A percentile compares a stretch with the other conserved stretches of the same genome.
phyloP scores from a whole-genome alignment of 2,888 invertebrate species.

The Drosophila buzzatii region DNA sequence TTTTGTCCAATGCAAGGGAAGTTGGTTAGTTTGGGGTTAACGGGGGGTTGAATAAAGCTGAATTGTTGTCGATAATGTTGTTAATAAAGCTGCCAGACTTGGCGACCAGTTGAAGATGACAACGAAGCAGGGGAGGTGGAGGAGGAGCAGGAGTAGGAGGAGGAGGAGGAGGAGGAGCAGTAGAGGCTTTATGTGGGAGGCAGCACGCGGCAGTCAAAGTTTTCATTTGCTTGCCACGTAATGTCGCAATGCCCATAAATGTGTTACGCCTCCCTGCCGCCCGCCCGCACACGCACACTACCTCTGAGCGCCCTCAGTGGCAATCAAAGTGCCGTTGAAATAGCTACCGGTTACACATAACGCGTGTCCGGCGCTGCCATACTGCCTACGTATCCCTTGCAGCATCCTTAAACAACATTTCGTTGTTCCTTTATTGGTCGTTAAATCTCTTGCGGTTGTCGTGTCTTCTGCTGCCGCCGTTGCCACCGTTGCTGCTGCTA shows the following conservation, averaged over 20 bases:
- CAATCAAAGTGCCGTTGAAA: conserved; percentile 74
- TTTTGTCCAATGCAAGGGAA: conserved; percentile 10
- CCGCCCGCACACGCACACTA: not conserved
- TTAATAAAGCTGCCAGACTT: conserved; percentile 67
- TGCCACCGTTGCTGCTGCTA: not conserved
- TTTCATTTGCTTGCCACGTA: conserved; percentile 67
- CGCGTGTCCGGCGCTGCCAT: conserved; percentile 60
- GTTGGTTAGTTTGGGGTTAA: not conserved
- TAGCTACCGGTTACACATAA: conserved; percentile 80
- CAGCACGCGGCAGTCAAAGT: conserved; percentile 21
- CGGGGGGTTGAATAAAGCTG: conserved; percentile 2
- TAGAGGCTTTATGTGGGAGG: not conserved
- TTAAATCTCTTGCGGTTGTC: conserved; percentile 81
- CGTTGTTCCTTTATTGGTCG: conserved; percentile 80
- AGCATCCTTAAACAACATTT: conserved; percentile 78
- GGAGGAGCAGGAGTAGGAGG: not conserved
- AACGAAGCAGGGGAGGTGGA: not conserved
- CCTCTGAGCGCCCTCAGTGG: conserved; percentile 19
- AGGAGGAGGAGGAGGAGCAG: not conserved
- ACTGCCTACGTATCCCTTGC: conserved; percentile 63
- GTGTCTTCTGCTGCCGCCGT: conserved; percentile 54
- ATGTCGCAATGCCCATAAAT: conserved; percentile 69
- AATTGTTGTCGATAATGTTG: conserved; percentile 56
- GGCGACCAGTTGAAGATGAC: conserved; percentile 25
- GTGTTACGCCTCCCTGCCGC: conserved; percentile 63